Evolutionary conservation across 2,113 vertebrate species (phyloP).

Genomic region (Nycticorax nycticorax): DNA sequence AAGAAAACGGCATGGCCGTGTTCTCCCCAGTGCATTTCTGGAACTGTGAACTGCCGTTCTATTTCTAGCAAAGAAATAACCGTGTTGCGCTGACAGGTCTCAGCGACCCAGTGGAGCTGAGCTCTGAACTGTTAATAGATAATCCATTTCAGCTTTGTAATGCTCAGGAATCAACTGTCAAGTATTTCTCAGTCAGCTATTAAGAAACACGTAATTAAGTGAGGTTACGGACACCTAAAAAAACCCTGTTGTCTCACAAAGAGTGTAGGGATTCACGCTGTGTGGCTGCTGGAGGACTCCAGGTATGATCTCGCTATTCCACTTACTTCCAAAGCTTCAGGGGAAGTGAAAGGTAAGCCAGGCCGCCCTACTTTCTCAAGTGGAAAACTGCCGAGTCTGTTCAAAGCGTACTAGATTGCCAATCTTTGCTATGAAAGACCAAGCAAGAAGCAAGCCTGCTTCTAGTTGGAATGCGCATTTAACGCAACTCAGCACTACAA

Average conservation of each 20-base stretch:
- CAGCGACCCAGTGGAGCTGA: background rate
- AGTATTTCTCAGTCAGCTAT: background rate
- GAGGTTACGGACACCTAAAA: background rate
- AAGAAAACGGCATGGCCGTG: background rate
- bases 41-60: background rate
- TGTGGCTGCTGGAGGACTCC: background rate
- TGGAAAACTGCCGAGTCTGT: background rate
- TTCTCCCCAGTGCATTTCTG: background rate
- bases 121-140: background rate
- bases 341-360: background rate
- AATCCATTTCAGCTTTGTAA: background rate
- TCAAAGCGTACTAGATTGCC: background rate
- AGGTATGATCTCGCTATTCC: background rate
- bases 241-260: background rate
- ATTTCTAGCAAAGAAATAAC: background rate
- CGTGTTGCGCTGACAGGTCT: background rate
- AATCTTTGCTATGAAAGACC: background rate
- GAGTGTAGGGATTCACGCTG: background rate
- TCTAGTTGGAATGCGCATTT: background rate
- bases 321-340: background rate
- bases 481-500: background rate
- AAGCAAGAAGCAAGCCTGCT: background rate
- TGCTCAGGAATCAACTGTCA: background rate
- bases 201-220: background rate
- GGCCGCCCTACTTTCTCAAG: too few relatives aligned